These are phyloP conservation scores for Neofelis nebulosa DNA, from an alignment of 2,113 vertebrate genomes.

Conservation along the genomic window DNA sequence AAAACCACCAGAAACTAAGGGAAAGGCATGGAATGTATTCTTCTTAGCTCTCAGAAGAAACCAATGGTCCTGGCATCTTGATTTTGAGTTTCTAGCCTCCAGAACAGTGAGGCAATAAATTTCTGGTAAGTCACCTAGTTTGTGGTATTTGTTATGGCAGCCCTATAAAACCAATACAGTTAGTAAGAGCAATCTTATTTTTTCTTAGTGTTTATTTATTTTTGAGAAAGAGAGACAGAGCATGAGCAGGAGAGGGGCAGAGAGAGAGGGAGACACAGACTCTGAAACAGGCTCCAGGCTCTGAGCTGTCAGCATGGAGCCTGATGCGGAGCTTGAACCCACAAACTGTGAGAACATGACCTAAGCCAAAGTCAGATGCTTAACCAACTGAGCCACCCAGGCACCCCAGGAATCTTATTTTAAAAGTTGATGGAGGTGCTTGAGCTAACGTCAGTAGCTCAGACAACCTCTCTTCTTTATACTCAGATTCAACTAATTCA, in stretches of 20 bases:
- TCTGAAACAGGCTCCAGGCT: no score
- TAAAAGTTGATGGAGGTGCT: not conserved
- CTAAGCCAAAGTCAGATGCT: no score
- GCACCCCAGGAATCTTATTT: not conserved
- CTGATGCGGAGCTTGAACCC: no score
- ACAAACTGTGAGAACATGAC: no score
- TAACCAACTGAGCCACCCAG: no score
- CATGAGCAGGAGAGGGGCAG: no score
- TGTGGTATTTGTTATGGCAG: not conserved
- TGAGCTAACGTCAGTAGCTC: not conserved
- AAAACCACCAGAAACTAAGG: not conserved
- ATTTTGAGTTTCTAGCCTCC: not conserved
- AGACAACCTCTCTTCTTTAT: not conserved
- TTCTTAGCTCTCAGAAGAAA: not conserved
- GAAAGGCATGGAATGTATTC: not conserved
- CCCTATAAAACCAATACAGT: not conserved
- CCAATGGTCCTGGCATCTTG: not conserved
- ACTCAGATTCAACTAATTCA: not conserved
- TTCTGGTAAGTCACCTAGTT: not conserved
- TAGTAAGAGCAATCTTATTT: not conserved
- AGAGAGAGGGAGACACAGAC: no score
- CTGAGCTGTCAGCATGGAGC: no score
- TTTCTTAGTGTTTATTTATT: no score
- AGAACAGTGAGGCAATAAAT: not conserved
- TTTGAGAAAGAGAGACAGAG: no score